A percentile compares a stretch with the other conserved stretches of the same genome.
Evolutionary conservation across 2,888 invertebrate species (phyloP).

Genomic region (Periphyllus acericola): DNA sequence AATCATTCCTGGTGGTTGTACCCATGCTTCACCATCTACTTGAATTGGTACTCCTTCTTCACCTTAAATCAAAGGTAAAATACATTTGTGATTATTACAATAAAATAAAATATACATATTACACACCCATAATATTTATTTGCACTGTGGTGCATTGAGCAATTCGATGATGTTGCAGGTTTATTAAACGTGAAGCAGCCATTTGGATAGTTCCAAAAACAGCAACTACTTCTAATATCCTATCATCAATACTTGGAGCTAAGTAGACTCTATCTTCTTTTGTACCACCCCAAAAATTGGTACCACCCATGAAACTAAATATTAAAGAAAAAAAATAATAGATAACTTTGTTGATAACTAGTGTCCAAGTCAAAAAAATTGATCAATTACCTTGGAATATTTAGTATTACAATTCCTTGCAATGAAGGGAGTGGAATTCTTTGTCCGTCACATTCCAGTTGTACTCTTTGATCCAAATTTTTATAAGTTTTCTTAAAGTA

Average conservation of each 20-base stretch:
- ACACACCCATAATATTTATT: constrained; percentile 86
- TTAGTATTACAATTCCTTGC: constrained; percentile 95
- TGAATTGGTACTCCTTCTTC: constrained; percentile 93
- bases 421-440: constrained; percentile 93
- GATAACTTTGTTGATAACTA: not conserved
- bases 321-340: constrained; percentile 57
- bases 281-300: constrained; percentile 97
- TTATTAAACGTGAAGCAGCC: constrained; percentile 94
- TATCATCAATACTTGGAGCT: constrained; percentile 94
- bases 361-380: not conserved
- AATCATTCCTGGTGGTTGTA: constrained; percentile 96
- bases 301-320: constrained; percentile 95
- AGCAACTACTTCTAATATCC: constrained; percentile 95
- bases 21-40: constrained; percentile 98
- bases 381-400: constrained; percentile 82
- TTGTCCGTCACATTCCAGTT: constrained; percentile 95
- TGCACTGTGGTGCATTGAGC: constrained; percentile 96
- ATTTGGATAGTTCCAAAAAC: constrained; percentile 98
- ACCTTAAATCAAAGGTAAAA: constrained; percentile 67
- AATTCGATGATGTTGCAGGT: constrained; percentile 95
- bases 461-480: constrained; percentile 94
- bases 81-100: constrained; percentile 63
- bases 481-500: constrained; percentile 87
- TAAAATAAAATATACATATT: constrained; percentile 66
- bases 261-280: constrained; percentile 92